Conservation (phyloP, 2,888 invertebrate species). For the Nomada flava region DNA sequence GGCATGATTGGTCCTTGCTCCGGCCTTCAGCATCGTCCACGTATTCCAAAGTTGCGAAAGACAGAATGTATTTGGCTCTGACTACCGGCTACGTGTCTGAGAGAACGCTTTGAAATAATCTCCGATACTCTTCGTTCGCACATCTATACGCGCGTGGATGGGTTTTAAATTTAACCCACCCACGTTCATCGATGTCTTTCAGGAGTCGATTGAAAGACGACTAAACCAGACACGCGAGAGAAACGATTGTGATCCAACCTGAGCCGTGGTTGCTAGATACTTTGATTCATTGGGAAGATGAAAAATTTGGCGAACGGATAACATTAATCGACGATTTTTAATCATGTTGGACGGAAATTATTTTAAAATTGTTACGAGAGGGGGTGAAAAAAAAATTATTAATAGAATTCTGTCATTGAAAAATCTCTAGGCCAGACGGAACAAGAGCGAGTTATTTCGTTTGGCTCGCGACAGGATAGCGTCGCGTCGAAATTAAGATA, state of each 20-base stretch:
- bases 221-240: not conserved
- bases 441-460: constrained; percentile 16
- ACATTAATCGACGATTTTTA: too few species aligned
- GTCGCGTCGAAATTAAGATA: not conserved
- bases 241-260: not conserved
- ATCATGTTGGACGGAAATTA: too few species aligned
- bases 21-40: constrained; percentile 54
- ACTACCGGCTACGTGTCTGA: constrained; percentile 33
- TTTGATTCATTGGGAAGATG: not conserved
- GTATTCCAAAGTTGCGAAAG: constrained; percentile 58
- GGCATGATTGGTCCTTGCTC: constrained; percentile 51
- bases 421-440: constrained; percentile 16
- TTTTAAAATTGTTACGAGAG: too few species aligned
- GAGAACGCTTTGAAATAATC: constrained; percentile 32
- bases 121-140: constrained; percentile 16
- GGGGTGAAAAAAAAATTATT: constrained; percentile 14
- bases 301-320: too few species aligned
- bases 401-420: constrained; percentile 40
- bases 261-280: not conserved
- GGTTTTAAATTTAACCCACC: constrained; percentile 56
- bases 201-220: constrained; percentile 14
- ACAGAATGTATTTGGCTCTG: constrained; percentile 59
- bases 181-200: constrained; percentile 29
- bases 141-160: constrained; percentile 13
- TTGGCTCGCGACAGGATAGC: constrained; percentile 17